phyloP scores from a whole-genome alignment of 2,113 vertebrate genomes.

The Boulengeromyrus knoepffleri region DNA sequence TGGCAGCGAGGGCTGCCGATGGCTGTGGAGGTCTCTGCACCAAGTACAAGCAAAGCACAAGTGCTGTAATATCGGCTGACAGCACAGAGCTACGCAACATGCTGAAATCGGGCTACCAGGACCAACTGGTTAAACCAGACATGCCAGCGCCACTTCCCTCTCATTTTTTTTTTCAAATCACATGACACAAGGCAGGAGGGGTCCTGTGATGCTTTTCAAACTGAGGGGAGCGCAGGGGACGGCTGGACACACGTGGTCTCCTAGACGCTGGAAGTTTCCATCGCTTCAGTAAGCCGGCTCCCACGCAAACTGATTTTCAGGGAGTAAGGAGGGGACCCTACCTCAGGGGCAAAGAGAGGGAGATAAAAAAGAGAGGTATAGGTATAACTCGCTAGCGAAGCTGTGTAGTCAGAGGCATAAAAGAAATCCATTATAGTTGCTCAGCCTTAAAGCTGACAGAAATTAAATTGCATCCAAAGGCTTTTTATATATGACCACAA shows the following conservation, averaged over 20 bases:
- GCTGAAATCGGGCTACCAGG: not conserved
- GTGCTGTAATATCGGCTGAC: not conserved
- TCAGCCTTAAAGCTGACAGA: conserved; percentile 58
- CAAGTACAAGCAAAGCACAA: not conserved
- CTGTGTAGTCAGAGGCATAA: conserved; percentile 48
- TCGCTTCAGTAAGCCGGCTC: conserved; percentile 91
- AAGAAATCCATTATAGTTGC: conserved; percentile 61
- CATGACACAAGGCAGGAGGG: not conserved
- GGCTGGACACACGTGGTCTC: conserved; percentile 42
- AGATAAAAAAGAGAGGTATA: conserved; percentile 30
- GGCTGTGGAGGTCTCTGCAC: not conserved
- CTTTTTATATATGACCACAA: conserved; percentile 59
- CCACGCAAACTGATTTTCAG: conserved; percentile 92
- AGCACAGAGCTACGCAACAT: not conserved
- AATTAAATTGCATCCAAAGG: conserved; percentile 65
- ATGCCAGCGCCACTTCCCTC: not conserved
- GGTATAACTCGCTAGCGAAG: conserved; percentile 38
- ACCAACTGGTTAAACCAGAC: not conserved
- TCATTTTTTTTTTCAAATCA: not conserved
- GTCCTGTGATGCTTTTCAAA: not conserved
- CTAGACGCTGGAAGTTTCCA: conserved; percentile 60
- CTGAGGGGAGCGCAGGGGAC: conserved; percentile 20
- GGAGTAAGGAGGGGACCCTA: conserved; percentile 88
- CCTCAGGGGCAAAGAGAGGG: conserved; percentile 60
- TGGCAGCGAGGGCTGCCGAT: not conserved